Evolutionary conservation across 2,113 vertebrate species (phyloP).

Genomic region (Pithys albifrons): DNA sequence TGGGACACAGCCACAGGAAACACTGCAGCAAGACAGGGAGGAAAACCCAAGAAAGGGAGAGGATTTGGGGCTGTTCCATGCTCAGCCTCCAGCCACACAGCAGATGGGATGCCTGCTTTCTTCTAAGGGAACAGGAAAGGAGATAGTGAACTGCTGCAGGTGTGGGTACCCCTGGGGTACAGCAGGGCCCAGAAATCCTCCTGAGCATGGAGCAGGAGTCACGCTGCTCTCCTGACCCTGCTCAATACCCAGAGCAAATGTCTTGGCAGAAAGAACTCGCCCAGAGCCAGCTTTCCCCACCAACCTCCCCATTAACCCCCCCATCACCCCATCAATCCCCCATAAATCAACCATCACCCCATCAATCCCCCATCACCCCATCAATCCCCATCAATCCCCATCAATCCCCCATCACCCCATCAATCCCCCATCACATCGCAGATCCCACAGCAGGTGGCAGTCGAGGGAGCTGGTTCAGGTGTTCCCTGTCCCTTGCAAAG

Average conservation of each 20-base stretch:
- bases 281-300: not conserved
- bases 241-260: rapidly evolving
- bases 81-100: not conserved
- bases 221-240: not conserved
- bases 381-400: not conserved
- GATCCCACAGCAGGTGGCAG: not conserved
- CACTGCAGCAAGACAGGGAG: rapidly evolving
- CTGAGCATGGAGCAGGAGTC: not conserved
- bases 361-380: not conserved
- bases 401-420: not conserved
- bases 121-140: not conserved
- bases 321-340: too few relatives aligned
- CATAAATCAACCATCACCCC: not conserved
- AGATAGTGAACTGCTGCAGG: not conserved
- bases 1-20: not conserved
- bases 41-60: not conserved
- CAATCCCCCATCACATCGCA: not conserved
- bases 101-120: not conserved
- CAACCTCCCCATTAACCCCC: too few relatives aligned
- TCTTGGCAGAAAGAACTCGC: not conserved
- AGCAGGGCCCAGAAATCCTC: not conserved
- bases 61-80: not conserved
- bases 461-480: rapidly evolving
- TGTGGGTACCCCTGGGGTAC: not conserved
- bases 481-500: not conserved